Conservation (phyloP, 2,797 vertebrate species). For the Centropyge bicolor region DNA sequence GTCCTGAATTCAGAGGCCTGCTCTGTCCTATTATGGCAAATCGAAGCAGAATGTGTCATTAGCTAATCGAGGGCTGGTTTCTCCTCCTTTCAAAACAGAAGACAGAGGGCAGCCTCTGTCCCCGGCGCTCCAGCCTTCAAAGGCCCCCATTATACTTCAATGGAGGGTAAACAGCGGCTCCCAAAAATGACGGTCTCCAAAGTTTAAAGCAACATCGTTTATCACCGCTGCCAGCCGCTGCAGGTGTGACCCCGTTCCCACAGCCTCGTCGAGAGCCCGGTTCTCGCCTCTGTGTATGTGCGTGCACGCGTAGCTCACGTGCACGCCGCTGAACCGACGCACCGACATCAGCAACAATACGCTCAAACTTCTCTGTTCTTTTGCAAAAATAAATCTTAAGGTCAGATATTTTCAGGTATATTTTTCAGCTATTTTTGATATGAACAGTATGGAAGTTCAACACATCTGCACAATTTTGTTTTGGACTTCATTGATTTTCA, state of each 20-base stretch:
- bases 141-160: conserved; percentile 83
- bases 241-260: conserved; percentile 89
- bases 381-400: not conserved
- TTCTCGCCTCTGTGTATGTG: conserved; percentile 31
- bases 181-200: conserved; percentile 83
- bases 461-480: not conserved
- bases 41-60: conserved; percentile 87
- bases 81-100: conserved; percentile 84
- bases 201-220: conserved; percentile 91
- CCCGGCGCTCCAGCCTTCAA: conserved; percentile 78
- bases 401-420: not conserved
- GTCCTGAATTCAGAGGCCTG: conserved; percentile 83
- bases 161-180: conserved; percentile 86
- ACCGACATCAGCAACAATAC: not conserved
- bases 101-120: conserved; percentile 83
- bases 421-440: not conserved
- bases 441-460: not conserved
- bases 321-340: not conserved
- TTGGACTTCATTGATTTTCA: not conserved
- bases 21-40: conserved; percentile 87
- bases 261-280: conserved; percentile 66
- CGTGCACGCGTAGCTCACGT: not conserved
- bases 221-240: conserved; percentile 84
- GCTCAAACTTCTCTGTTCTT: not conserved
- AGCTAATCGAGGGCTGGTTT: conserved; percentile 86